Conservation (phyloP, 2,113 vertebrate species). For the Galemys pyrenaicus region DNA sequence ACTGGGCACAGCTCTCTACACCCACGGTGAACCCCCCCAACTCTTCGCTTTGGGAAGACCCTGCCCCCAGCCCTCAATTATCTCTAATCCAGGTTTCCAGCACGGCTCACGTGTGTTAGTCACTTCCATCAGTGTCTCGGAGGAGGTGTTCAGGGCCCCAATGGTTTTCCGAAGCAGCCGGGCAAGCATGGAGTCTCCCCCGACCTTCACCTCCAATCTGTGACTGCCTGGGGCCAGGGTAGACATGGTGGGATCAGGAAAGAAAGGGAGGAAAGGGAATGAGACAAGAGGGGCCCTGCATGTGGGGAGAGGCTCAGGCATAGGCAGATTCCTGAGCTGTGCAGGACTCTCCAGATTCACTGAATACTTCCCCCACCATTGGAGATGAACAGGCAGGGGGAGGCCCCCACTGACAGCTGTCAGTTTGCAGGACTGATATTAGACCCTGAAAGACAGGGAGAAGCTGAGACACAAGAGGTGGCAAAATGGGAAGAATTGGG, state of each 20-base stretch:
- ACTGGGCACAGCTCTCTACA: too few relatives aligned
- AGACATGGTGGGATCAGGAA: not conserved
- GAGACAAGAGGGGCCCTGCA: not conserved
- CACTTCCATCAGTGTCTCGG: constrained; percentile 69
- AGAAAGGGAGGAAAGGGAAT: not conserved
- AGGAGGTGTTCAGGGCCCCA: constrained; percentile 89
- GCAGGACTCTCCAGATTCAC: not conserved
- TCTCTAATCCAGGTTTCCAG: not conserved
- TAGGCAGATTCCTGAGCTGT: not conserved
- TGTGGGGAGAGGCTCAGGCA: not conserved
- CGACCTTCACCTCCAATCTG: constrained; percentile 88
- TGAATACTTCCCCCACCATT: not conserved
- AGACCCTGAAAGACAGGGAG: not conserved
- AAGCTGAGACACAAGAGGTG: not conserved
- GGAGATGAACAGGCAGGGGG: not conserved
- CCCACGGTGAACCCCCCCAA: too few relatives aligned
- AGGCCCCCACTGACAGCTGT: not conserved
- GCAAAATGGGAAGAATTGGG: not conserved
- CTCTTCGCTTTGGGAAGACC: not conserved
- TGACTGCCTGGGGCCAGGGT: constrained; percentile 86
- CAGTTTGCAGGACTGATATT: not conserved
- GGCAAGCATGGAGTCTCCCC: constrained; percentile 90
- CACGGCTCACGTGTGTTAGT: constrained; percentile 86
- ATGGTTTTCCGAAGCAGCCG: constrained; percentile 88
- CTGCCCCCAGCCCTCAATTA: rapidly evolving